Conservation (phyloP, 2,113 vertebrate species). For the Serinus canaria region DNA sequence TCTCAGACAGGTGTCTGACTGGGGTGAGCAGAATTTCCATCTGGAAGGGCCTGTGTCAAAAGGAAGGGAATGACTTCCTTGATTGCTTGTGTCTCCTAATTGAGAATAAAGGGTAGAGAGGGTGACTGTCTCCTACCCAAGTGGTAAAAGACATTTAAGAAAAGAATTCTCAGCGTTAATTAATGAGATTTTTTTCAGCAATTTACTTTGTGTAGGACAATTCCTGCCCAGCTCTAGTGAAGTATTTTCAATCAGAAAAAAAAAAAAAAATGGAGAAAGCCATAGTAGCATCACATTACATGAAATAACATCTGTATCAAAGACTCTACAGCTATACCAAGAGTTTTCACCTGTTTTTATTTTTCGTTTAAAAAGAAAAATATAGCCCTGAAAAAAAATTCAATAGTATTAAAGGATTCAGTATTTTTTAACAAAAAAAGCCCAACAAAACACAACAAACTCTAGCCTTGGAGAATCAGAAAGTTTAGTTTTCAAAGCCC, state of each 20-base stretch:
- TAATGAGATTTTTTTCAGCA: neutral
- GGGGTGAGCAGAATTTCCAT: neutral
- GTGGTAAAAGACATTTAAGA: neutral
- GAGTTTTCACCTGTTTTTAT: neutral
- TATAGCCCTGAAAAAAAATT: neutral
- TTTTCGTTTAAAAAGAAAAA: neutral
- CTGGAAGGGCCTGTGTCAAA: neutral
- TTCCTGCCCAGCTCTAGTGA: neutral
- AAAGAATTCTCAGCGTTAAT: neutral
- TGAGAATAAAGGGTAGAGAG: neutral
- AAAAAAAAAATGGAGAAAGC: neutral
- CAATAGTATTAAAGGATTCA: neutral
- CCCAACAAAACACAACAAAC: neutral
- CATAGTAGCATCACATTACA: neutral
- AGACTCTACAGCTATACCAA: neutral
- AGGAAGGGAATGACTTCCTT: neutral
- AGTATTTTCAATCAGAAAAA: neutral
- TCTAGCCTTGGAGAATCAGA: neutral
- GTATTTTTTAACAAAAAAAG: neutral
- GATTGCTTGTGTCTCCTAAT: neutral
- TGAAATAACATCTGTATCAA: neutral
- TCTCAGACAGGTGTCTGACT: neutral
- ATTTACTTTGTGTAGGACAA: neutral
- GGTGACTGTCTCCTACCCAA: neutral
- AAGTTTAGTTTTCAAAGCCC: neutral